These are phyloP conservation scores for Salvator merianae DNA, from an alignment of 2,113 vertebrate species.

Conservation along the genomic window DNA sequence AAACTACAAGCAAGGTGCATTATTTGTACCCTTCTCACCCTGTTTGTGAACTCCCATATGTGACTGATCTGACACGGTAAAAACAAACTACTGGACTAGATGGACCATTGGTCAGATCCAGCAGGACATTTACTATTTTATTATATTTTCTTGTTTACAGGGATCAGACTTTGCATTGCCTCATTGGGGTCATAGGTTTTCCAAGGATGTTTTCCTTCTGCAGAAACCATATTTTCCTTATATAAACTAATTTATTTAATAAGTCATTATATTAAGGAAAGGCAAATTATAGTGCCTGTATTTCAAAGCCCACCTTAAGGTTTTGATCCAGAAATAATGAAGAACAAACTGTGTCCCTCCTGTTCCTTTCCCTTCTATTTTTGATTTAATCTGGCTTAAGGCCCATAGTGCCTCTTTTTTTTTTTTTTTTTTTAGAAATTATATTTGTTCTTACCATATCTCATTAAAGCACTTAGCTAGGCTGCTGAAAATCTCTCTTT, in stretches of 20 bases:
- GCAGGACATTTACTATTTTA: too few species aligned
- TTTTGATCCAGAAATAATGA: neutral
- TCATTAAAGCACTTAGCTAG: constrained; percentile 33
- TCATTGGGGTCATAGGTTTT: neutral
- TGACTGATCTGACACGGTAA: too few species aligned
- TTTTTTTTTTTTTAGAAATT: neutral
- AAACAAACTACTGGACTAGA: too few species aligned
- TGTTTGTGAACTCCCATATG: too few species aligned
- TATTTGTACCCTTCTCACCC: too few species aligned
- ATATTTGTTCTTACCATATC: constrained; percentile 12
- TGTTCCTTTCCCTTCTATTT: constrained; percentile 17
- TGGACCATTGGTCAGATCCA: too few species aligned
- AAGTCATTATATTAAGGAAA: neutral
- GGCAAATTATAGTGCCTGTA: neutral
- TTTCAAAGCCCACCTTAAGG: neutral
- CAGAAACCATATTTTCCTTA: constrained; percentile 11
- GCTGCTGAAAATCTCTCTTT: neutral
- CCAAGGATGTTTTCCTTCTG: neutral
- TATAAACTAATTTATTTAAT: neutral
- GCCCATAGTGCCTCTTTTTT: constrained; percentile 1
- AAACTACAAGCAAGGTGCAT: too few species aligned
- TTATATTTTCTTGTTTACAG: neutral
- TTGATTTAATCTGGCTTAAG: constrained; percentile 9
- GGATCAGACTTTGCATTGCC: neutral
- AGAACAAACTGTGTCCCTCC: neutral